Base-by-base conservation (phyloP, 2,113 vertebrate genomes). In the Lontra canadensis region DNA sequence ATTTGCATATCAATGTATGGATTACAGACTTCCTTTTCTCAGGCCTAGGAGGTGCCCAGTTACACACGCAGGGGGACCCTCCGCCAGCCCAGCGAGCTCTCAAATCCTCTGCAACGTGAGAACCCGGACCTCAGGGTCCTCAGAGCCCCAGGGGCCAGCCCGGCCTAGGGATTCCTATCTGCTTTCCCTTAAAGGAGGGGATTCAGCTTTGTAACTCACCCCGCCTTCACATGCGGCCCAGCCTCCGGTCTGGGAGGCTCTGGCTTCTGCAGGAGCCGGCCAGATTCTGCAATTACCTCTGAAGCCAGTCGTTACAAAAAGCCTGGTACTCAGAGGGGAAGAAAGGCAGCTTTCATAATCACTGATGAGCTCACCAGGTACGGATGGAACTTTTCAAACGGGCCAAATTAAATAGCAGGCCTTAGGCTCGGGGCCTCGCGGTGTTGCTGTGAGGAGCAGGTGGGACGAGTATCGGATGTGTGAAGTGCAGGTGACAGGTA, bases 1-100 rank as follows among this genome's bases (percentile, higher is more conserved):
- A 79, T 89, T 96, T 95, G 69, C 74, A 67, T 83, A 31, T 92
- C 67, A 71, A 42, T 39, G 34, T 71, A n/a, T 63, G 88, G 90
- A 78, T 73, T 92, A 26, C 4, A 42, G 71, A 23, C 67, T 47
- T 65, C 86, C 82, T 90, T 92, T 79, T 84, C 74, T 90, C 55
- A 47, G 90, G 84, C 47, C 31, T 20, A 49, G 74, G 74, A 67
- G 25, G 61, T 71, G 57, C 94, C 63, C 20, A 59, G 73, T 74
- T 95, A 44, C 26, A 36, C n/a, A 23, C n/a, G 23, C 82, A 44
- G 73, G 25, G 6, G 0, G 13, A 79, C 63, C 85, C 79, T 44
- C 57, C 4, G 20, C 57, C 20, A 36, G 21, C 59, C 65, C n/a
- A 15, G 74, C 0, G 47, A 44, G 21, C 67, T 79, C 73, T 92